Evolutionary conservation across 2,113 vertebrate genomes (phyloP).

Genomic region (Axis porcinus): DNA sequence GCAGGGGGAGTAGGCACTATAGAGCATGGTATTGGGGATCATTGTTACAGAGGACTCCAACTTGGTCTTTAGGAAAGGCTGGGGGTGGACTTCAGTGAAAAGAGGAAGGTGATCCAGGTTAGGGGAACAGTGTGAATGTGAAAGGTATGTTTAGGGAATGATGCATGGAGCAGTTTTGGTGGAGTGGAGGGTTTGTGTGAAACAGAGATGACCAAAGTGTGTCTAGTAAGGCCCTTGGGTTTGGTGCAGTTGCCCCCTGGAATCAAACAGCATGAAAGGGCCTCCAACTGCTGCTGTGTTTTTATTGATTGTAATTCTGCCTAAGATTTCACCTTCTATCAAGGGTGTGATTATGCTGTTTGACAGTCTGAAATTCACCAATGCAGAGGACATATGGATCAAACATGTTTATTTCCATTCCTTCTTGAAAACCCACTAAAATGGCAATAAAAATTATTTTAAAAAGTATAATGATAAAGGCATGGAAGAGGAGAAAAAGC

Average conservation of each 20-base stretch:
- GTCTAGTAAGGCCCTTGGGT: background rate
- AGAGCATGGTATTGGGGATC: background rate
- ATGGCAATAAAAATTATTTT: background rate
- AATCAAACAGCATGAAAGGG: background rate
- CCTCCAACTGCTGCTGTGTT: background rate
- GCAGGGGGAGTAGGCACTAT: background rate
- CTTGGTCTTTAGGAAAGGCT: background rate
- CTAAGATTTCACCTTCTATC: background rate
- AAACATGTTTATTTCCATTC: conserved; percentile 24
- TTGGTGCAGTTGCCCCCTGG: background rate
- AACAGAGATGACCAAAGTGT: background rate
- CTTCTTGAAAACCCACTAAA: background rate
- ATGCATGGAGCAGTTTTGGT: background rate
- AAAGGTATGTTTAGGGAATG: background rate
- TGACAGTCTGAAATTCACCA: background rate
- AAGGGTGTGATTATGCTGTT: background rate
- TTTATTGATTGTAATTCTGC: background rate
- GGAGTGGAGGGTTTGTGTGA: background rate
- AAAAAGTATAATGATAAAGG: background rate
- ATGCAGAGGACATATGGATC: background rate
- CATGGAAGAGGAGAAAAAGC: background rate
- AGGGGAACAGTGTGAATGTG: background rate
- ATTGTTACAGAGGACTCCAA: background rate
- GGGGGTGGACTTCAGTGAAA: background rate
- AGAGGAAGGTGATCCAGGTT: background rate